phyloP scores from a whole-genome alignment of 2,113 vertebrate species.

The Hiodon tergisus region DNA sequence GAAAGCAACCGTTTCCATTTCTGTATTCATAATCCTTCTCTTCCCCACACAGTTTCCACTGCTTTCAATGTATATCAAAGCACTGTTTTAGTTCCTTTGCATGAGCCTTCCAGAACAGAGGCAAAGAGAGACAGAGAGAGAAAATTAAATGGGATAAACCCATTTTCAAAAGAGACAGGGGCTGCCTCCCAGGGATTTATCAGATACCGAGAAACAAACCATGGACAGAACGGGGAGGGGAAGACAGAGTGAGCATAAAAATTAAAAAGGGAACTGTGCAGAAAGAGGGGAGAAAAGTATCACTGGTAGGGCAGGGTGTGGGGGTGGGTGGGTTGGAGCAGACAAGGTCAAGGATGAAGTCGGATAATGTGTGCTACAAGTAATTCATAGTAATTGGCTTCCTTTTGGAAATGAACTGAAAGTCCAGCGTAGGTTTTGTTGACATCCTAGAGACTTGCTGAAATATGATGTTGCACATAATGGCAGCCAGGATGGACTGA shows the following conservation, averaged over 20 bases:
- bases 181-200: slow-evolving; percentile 21
- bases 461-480: slow-evolving; percentile 51
- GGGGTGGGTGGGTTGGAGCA: not conserved
- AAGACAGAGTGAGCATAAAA: not conserved
- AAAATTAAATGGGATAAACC: slow-evolving; percentile 27
- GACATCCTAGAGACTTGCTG: slow-evolving; percentile 51
- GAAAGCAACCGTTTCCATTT: slow-evolving; percentile 22
- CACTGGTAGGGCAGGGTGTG: not conserved
- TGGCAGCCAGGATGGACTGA: slow-evolving; percentile 22
- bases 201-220: slow-evolving; percentile 22
- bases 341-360: not conserved
- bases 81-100: slow-evolving; percentile 12
- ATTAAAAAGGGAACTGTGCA: not conserved
- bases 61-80: slow-evolving; percentile 21
- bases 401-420: slow-evolving; percentile 69
- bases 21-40: slow-evolving; percentile 22
- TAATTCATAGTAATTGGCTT: slow-evolving; percentile 78
- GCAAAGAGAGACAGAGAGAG: slow-evolving; percentile 17
- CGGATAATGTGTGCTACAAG: slow-evolving; percentile 44
- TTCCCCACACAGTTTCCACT: slow-evolving; percentile 16
- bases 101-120: slow-evolving; percentile 17
- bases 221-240: slow-evolving; percentile 4
- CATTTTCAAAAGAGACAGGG: slow-evolving; percentile 20
- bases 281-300: not conserved
- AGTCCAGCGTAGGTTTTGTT: slow-evolving; percentile 66